phyloP scores from a whole-genome alignment of 2,113 vertebrate species.

The Caloenas nicobarica region DNA sequence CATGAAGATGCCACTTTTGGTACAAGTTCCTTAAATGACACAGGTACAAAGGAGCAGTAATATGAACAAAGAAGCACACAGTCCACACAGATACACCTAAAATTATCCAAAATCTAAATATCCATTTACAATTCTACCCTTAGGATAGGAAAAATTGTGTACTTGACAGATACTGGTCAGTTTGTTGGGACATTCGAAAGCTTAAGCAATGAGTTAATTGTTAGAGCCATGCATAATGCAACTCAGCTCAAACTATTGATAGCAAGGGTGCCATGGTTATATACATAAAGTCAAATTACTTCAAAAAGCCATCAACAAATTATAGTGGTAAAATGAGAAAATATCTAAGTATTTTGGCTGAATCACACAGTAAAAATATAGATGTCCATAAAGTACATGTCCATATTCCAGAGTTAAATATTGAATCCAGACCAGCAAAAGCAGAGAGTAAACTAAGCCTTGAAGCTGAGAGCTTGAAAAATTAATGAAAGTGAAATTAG shows the following conservation, averaged over 20 bases:
- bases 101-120: background rate
- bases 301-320: background rate
- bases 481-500: background rate
- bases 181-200: background rate
- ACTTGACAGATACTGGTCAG: background rate
- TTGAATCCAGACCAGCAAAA: background rate
- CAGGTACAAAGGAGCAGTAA: background rate
- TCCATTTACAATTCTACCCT: background rate
- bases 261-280: background rate
- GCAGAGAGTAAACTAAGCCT: background rate
- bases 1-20: background rate
- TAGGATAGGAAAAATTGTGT: background rate
- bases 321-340: background rate
- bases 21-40: background rate
- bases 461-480: background rate
- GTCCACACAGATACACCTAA: background rate
- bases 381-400: background rate
- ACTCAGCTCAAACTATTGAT: background rate
- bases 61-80: background rate
- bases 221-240: background rate
- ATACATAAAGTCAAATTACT: background rate
- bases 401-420: background rate
- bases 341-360: background rate
- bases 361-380: background rate
- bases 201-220: background rate